A percentile compares a stretch with the other conserved stretches of the same genome.
phyloP scores from a whole-genome alignment of 2,797 vertebrate genomes.

The Coreius guichenoti region DNA sequence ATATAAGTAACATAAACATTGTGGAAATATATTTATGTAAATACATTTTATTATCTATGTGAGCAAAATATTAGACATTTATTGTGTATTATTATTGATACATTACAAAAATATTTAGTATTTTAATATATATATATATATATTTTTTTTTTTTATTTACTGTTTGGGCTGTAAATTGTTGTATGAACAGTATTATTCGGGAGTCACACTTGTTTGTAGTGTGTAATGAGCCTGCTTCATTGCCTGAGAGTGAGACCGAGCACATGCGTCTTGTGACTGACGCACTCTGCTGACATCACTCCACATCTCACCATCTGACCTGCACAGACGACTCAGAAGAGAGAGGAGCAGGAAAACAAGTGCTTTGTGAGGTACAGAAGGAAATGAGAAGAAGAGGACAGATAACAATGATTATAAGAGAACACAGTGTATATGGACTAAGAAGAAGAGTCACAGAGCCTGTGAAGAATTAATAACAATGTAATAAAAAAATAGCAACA shows the following conservation, averaged over 20 bases:
- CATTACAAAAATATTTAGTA: neutral
- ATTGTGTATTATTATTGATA: neutral
- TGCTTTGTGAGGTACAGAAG: neutral
- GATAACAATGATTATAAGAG: neutral
- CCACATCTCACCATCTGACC: conserved; percentile 69
- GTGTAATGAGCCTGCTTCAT: conserved; percentile 61
- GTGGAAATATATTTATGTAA: neutral
- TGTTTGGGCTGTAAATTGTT: neutral
- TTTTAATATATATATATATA: neutral
- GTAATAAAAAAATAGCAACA: neutral
- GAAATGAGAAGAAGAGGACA: conserved; percentile 1
- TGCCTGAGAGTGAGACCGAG: conserved; percentile 70
- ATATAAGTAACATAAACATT: too few species aligned
- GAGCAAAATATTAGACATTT: neutral
- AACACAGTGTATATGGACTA: conserved; percentile 2
- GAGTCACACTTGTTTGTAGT: conserved; percentile 55
- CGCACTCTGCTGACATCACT: conserved; percentile 80
- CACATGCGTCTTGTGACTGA: conserved; percentile 74
- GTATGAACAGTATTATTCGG: neutral
- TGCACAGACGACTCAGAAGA: conserved; percentile 27
- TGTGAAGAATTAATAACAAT: neutral
- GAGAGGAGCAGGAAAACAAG: neutral
- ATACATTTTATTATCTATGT: neutral
- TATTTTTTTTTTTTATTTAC: neutral
- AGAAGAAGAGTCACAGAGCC: neutral